Conservation (phyloP, 2,797 vertebrate species). For the Lacerta bilineata region DNA sequence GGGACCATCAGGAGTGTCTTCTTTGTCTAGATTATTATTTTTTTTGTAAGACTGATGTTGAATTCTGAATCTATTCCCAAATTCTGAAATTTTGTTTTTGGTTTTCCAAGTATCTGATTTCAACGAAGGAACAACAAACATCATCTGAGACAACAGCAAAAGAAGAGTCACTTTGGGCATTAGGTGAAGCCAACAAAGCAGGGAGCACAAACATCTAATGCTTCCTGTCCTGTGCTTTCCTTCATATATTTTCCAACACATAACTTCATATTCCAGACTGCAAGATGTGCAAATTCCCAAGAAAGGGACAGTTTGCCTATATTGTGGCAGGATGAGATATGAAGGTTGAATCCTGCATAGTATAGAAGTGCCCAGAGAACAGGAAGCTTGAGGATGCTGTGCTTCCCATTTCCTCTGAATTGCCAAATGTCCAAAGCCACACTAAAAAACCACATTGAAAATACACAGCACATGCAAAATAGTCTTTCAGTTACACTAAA, state of each 20-base stretch:
- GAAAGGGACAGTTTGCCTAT: background rate
- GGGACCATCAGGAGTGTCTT: background rate
- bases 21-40: background rate
- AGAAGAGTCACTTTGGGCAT: background rate
- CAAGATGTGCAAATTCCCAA: background rate
- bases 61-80: slow-evolving; percentile 8
- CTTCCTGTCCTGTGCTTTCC: background rate
- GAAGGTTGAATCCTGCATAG: background rate
- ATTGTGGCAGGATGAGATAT: background rate
- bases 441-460: background rate
- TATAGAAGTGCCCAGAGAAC: slow-evolving; percentile 18
- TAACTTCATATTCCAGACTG: background rate
- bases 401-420: slow-evolving; percentile 7
- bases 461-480: slow-evolving; percentile 19
- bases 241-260: background rate
- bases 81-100: background rate
- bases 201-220: background rate
- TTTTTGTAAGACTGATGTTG: background rate
- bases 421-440: background rate
- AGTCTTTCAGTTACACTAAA: slow-evolving; percentile 74
- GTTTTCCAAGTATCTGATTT: slow-evolving; percentile 37
- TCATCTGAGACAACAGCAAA: slow-evolving; percentile 44
- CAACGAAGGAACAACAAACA: slow-evolving; percentile 49
- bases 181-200: background rate
- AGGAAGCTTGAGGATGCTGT: fast-evolving